A percentile compares a stretch with the other conserved stretches of the same genome.
phyloP scores from a whole-genome alignment of 2,113 vertebrate species.

The Nothobranchius kuhntae region DNA sequence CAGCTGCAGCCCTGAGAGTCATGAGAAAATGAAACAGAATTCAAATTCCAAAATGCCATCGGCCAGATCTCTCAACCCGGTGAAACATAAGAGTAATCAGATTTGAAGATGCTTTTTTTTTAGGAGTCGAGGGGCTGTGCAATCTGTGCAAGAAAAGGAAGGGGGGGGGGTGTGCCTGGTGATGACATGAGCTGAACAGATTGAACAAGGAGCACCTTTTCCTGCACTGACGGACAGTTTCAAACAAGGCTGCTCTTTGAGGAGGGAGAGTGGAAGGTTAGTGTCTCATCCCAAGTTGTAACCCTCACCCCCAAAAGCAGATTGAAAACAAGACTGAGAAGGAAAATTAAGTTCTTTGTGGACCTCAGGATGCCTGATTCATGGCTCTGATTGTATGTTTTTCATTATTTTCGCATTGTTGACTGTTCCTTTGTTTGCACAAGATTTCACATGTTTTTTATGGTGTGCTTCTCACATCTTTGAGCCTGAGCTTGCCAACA shows the following conservation, averaged over 20 bases:
- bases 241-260: conserved; percentile 42
- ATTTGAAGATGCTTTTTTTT: conserved; percentile 60
- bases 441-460: background rate
- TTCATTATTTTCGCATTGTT: conserved; percentile 16
- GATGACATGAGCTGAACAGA: conserved; percentile 58
- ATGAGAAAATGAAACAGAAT: conserved; percentile 55
- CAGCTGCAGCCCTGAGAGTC: conserved; percentile 43
- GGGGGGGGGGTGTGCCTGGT: conserved; percentile 22
- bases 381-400: conserved; percentile 41
- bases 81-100: conserved; percentile 70
- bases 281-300: conserved; percentile 17
- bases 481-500: background rate
- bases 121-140: conserved; percentile 6
- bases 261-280: background rate
- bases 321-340: background rate
- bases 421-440: background rate
- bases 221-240: conserved; percentile 44
- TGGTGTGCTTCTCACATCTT: background rate
- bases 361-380: conserved; percentile 44
- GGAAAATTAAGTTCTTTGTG: conserved; percentile 51
- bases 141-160: conserved; percentile 20
- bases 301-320: background rate
- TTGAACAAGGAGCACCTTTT: conserved; percentile 58
- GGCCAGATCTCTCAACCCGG: conserved; percentile 67
- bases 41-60: conserved; percentile 65